Evolutionary conservation across 1,140 invertebrate genomes (phyloP), one percentile per base, ranked within the genome.

Genomic region (Lineus longissimus): DNA sequence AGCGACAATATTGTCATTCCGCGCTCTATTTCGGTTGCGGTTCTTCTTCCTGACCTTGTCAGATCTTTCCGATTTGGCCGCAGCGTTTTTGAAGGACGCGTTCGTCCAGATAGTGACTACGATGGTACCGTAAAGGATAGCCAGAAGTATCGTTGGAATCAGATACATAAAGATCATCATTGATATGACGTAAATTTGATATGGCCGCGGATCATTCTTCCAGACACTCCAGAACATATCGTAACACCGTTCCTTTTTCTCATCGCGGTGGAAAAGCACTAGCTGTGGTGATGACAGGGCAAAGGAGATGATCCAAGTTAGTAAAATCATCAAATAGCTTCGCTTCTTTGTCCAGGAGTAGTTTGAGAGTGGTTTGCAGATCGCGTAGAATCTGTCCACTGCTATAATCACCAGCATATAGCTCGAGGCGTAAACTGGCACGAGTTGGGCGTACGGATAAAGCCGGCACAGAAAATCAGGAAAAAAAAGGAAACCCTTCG

Each of bases 401-500:
- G 63, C 63, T 7, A 58, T 65, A 23, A 62, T 40, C 23, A 65
- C 59, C 2, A 65, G 63, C 17, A 65, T 55, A 57, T 65, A 65
- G 17, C 59, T 55, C 6, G 63, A 65, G 25, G 33, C 25, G 43
- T 65, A 65, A 19, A 51, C 6, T 27, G 47, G 47, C 25, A 51
- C n/a, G 19, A 51, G 25, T n/a, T 51, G 47, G 4, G 25, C 25
- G 25, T 51, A 51, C 6, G 25, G 4, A 19, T 23, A 19, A 4
- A 51, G n/a, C 6, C 25, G n/a, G n/a, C 47, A 51, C 9, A 51
- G 25, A 7, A 19, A 6, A n/a, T 51, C 25, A 51, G 6, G 6
- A 27, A 6, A 27, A 7, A 51, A 9, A 6, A 6, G 6, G n/a
- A 51, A 4, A 51, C 47, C 47, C 9, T 51, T 23, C 47, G 47